Evolutionary conservation across 2,797 vertebrate species (phyloP).

Genomic region (Hippocampus kuda): DNA sequence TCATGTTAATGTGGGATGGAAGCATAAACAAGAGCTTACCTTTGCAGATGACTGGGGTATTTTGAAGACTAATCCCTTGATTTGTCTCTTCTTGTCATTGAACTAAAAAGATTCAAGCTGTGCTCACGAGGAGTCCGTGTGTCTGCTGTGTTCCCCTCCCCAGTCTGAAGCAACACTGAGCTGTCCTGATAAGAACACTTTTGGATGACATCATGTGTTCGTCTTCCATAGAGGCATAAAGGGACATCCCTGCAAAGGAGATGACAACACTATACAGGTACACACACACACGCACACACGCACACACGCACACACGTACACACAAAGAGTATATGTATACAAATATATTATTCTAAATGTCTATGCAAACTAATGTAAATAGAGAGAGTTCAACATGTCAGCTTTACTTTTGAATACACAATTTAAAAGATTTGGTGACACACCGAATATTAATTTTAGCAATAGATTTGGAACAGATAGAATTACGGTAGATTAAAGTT

Average conservation of each 20-base stretch:
- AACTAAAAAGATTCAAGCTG: not conserved
- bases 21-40: conserved; percentile 28
- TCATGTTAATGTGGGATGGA: not conserved
- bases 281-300: not conserved
- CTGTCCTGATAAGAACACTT: conserved; percentile 25
- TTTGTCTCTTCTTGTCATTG: not conserved
- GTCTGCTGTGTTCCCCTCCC: conserved; percentile 13
- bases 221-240: conserved; percentile 14
- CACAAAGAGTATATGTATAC: not conserved
- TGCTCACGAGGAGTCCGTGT: conserved; percentile 1
- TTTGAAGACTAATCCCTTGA: not conserved
- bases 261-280: not conserved
- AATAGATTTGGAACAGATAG: not conserved
- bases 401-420: not conserved
- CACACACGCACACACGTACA: not conserved
- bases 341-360: not conserved
- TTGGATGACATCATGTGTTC: conserved; percentile 46
- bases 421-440: not conserved
- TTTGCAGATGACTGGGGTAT: conserved; percentile 7
- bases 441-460: not conserved
- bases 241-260: conserved; percentile 21
- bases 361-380: not conserved
- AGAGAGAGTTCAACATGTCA: not conserved
- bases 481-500: not conserved
- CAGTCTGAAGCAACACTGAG: conserved; percentile 37